These are phyloP conservation scores for Drosophila sucinea DNA, from an alignment of 1,140 invertebrate genomes.

Conservation along the genomic window DNA sequence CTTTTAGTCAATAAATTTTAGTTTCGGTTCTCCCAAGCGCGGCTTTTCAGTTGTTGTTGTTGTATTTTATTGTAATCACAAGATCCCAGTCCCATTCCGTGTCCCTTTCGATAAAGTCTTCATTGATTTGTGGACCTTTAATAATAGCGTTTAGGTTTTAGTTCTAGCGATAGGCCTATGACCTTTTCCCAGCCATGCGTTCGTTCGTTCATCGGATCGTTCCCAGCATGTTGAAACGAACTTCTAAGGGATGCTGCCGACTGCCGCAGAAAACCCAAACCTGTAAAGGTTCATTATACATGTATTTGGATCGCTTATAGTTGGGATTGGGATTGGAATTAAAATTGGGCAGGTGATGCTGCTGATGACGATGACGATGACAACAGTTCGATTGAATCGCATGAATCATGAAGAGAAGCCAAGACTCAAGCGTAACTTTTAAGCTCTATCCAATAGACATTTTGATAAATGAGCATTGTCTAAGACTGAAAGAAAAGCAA, in stretches of 20 bases:
- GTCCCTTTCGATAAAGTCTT: slow-evolving; percentile 74
- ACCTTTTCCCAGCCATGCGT: slow-evolving; percentile 55
- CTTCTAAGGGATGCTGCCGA: slow-evolving; percentile 74
- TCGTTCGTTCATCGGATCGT: not conserved
- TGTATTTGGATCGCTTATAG: slow-evolving; percentile 46
- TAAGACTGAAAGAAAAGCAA: slow-evolving; percentile 13
- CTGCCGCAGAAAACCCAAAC: slow-evolving; percentile 2
- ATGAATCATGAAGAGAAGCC: slow-evolving; percentile 54
- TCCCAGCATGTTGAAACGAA: slow-evolving; percentile 46
- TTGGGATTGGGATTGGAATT: slow-evolving; percentile 12
- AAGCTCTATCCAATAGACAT: slow-evolving; percentile 62
- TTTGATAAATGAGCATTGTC: slow-evolving; percentile 65
- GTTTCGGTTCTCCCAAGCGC: slow-evolving; percentile 37
- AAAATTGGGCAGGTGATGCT: slow-evolving; percentile 46
- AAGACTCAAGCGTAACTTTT: slow-evolving; percentile 50
- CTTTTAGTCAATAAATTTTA: slow-evolving; percentile 76
- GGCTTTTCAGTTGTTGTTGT: slow-evolving; percentile 30
- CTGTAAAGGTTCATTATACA: slow-evolving; percentile 63
- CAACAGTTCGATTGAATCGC: slow-evolving; percentile 57
- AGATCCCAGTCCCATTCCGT: slow-evolving; percentile 34
- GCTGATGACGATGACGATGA: not conserved
- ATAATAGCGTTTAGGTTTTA: slow-evolving; percentile 74
- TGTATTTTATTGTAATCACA: slow-evolving; percentile 65
- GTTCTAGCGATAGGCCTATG: slow-evolving; percentile 52
- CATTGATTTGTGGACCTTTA: slow-evolving; percentile 80